These are phyloP conservation scores for Chirona hameri DNA, from an alignment of 2,888 invertebrate species.

Conservation along the genomic window DNA sequence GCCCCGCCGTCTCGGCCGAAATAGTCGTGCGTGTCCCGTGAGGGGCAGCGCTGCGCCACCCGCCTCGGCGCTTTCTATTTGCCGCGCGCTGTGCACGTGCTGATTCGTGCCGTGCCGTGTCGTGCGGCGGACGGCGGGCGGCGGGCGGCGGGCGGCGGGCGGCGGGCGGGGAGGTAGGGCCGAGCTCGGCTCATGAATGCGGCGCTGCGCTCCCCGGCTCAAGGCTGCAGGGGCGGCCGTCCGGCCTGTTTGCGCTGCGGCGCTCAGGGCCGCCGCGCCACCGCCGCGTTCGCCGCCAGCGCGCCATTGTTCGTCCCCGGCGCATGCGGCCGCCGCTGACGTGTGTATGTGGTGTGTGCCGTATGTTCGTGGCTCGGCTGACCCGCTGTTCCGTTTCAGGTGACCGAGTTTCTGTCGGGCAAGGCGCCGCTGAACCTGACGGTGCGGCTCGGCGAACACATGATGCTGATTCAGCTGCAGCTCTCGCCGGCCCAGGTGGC, in stretches of 20 bases:
- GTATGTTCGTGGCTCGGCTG: constrained; percentile 5
- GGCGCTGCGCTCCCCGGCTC: neutral
- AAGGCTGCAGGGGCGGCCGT: neutral
- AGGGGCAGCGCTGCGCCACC: neutral
- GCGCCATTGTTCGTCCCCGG: constrained; percentile 6
- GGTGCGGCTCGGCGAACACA: constrained; percentile 92
- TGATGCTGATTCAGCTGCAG: constrained; percentile 95
- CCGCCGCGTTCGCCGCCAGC: neutral
- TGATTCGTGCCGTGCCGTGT: neutral
- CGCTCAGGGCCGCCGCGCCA: neutral
- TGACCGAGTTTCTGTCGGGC: constrained; percentile 92
- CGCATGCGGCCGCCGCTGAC: constrained; percentile 3
- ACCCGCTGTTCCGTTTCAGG: constrained; percentile 51
- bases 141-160: neutral
- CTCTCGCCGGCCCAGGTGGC: constrained; percentile 75
- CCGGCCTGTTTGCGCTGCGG: neutral
- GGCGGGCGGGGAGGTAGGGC: neutral
- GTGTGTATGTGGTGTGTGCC: neutral
- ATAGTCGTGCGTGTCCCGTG: neutral
- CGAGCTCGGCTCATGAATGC: neutral
- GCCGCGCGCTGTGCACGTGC: neutral
- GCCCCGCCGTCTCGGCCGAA: neutral
- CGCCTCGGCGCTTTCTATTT: constrained; percentile 8
- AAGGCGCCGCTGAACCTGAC: constrained; percentile 90
- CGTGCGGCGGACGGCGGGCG: neutral